phyloP scores from a whole-genome alignment of 2,797 vertebrate genomes.

The Orestias chungarensis region DNA sequence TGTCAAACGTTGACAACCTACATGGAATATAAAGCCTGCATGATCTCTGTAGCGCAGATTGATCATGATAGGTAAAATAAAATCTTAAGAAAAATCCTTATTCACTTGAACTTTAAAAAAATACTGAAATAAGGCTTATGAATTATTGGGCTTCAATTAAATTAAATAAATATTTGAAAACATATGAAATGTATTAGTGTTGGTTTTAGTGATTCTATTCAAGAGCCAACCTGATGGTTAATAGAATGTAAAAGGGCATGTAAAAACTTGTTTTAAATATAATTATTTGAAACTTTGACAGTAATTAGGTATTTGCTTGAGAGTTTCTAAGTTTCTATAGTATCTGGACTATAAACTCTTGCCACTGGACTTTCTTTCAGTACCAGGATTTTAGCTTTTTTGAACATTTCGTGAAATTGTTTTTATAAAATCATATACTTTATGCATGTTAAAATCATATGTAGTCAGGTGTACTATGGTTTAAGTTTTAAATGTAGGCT shows the following conservation, averaged over 20 bases:
- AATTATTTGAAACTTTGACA: neutral
- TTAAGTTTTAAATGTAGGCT: neutral
- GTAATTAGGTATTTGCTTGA: neutral
- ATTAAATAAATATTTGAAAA: neutral
- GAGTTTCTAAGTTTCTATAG: neutral
- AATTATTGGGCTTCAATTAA: neutral
- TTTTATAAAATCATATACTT: neutral
- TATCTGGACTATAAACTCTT: neutral
- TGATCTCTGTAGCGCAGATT: constrained; percentile 1
- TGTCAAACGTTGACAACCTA: constrained; percentile 10
- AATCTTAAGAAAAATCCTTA: neutral
- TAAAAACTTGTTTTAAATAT: neutral
- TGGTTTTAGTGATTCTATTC: neutral
- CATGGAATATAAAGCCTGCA: constrained; percentile 1
- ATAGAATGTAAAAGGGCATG: neutral
- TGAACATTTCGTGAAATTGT: neutral
- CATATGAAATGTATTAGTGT: neutral
- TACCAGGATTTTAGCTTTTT: neutral
- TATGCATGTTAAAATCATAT: neutral
- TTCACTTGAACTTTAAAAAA: neutral
- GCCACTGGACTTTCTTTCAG: neutral
- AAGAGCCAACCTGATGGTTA: neutral
- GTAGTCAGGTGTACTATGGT: neutral
- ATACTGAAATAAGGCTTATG: neutral
- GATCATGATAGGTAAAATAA: constrained; percentile 7